A percentile compares a stretch with the other conserved stretches of the same genome.
phyloP scores from a whole-genome alignment of 2,113 vertebrate species.

The Ictalurus furcatus region DNA sequence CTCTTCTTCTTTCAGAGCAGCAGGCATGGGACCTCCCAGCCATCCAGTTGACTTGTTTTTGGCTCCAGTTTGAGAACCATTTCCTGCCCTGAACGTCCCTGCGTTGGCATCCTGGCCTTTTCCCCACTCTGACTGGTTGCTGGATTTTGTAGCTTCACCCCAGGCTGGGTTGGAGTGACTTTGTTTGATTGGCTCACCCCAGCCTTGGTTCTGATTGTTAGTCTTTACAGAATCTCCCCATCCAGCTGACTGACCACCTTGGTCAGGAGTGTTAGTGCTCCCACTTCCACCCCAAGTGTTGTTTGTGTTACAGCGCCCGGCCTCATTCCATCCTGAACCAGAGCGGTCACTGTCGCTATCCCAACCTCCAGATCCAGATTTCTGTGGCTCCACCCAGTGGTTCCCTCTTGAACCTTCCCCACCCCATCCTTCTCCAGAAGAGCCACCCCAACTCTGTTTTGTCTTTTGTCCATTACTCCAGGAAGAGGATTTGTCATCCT shows the following conservation, averaged over 20 bases:
- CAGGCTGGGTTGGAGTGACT: constrained; percentile 73
- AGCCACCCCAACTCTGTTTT: constrained; percentile 83
- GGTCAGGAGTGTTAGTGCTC: constrained; percentile 72
- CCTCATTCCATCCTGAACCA: constrained; percentile 87
- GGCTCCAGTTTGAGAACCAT: constrained; percentile 45
- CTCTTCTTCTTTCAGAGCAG: constrained; percentile 81
- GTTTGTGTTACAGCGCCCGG: constrained; percentile 76
- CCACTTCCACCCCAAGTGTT: constrained; percentile 81
- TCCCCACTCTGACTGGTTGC: constrained; percentile 84
- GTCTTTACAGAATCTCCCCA: constrained; percentile 84
- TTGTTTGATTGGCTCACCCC: constrained; percentile 81
- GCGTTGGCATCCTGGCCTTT: constrained; percentile 79
- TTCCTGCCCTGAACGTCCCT: constrained; percentile 73
- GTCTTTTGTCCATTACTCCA: constrained; percentile 88
- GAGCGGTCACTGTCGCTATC: constrained; percentile 90
- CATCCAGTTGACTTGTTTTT: constrained; percentile 78
- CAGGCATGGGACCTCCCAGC: constrained; percentile 86
- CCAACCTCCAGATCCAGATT: constrained; percentile 82
- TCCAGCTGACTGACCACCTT: constrained; percentile 72
- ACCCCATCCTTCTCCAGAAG: constrained; percentile 76
- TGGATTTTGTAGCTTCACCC: constrained; percentile 73
- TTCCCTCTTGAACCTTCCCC: constrained; percentile 64
- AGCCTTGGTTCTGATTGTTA: constrained; percentile 79
- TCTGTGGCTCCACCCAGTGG: constrained; percentile 89
- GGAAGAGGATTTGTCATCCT: constrained; percentile 78